phyloP scores from a whole-genome alignment of 2,888 invertebrate genomes.

The Drosophila antonietae region DNA sequence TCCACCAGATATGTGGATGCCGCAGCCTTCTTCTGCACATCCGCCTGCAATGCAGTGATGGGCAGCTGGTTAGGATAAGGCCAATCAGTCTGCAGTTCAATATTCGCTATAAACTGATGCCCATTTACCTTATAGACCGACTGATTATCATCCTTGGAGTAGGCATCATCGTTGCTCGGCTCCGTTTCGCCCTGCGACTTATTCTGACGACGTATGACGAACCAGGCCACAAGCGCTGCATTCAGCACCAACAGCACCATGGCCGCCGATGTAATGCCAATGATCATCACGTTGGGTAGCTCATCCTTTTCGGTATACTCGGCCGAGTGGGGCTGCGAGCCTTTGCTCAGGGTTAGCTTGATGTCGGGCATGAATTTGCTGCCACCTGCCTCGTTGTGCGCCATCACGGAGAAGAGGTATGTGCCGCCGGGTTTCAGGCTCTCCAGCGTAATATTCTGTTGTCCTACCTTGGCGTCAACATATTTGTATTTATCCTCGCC shows the following conservation, averaged over 20 bases:
- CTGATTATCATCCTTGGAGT: slow-evolving; percentile 83
- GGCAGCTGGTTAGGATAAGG: slow-evolving; percentile 71
- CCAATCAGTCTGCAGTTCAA: slow-evolving; percentile 26
- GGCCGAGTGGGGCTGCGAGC: slow-evolving; percentile 78
- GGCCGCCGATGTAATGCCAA: slow-evolving; percentile 83
- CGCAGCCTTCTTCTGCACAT: slow-evolving; percentile 83
- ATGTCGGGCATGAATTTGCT: slow-evolving; percentile 82
- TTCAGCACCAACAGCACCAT: slow-evolving; percentile 81
- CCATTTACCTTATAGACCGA: slow-evolving; percentile 82
- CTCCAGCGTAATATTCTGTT: slow-evolving; percentile 76
- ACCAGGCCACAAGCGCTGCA: slow-evolving; percentile 83
- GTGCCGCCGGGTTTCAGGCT: slow-evolving; percentile 79
- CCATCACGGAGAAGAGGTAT: slow-evolving; percentile 82
- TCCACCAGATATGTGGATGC: slow-evolving; percentile 83
- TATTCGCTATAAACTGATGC: neutral
- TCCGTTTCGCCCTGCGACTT: slow-evolving; percentile 80
- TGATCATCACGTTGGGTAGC: slow-evolving; percentile 83
- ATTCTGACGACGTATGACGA: slow-evolving; percentile 82
- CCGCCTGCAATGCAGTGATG: slow-evolving; percentile 82
- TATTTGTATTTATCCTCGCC: slow-evolving; percentile 82
- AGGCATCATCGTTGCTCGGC: slow-evolving; percentile 82
- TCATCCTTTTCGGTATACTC: slow-evolving; percentile 83
- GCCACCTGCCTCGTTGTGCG: slow-evolving; percentile 82
- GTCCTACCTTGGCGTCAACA: slow-evolving; percentile 77
- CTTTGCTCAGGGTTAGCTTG: slow-evolving; percentile 75